These are phyloP conservation scores for Eulemur rufifrons DNA, from an alignment of 2,113 vertebrate genomes.

Conservation along the genomic window DNA sequence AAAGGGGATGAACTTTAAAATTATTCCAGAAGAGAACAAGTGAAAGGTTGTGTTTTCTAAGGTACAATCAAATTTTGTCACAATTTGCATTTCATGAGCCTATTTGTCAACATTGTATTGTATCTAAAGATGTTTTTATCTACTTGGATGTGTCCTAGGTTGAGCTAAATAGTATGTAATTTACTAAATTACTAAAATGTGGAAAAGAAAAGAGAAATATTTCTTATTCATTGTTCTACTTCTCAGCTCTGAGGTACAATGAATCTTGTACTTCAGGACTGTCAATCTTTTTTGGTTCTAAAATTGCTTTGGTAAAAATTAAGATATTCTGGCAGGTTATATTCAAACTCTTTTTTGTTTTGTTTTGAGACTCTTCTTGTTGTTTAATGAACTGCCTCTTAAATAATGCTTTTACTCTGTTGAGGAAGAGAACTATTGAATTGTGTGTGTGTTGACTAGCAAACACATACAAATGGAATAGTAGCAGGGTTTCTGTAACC, in stretches of 20 bases:
- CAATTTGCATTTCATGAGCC: constrained; percentile 50
- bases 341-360: background rate
- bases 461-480: background rate
- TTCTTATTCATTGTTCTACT: constrained; percentile 54
- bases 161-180: constrained; percentile 67
- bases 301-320: constrained; percentile 68
- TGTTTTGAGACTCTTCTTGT: constrained; percentile 5
- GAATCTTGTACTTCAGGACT: background rate
- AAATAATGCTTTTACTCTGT: constrained; percentile 43
- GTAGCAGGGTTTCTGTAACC: constrained; percentile 38
- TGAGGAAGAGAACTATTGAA: constrained; percentile 52
- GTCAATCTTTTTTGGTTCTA: constrained; percentile 68
- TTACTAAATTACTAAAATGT: constrained; percentile 78
- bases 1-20: background rate
- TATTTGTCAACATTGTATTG: constrained; percentile 36
- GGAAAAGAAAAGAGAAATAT: constrained; percentile 54
- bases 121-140: constrained; percentile 62
- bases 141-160: constrained; percentile 64
- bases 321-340: constrained; percentile 30
- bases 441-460: constrained; percentile 47
- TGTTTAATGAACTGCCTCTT: constrained; percentile 58
- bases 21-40: background rate
- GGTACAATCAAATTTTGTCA: constrained; percentile 34
- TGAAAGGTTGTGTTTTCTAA: constrained; percentile 5
- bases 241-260: constrained; percentile 53